Evolutionary conservation across 2,113 vertebrate genomes (phyloP).

Genomic region (Bungarus multicinctus): DNA sequence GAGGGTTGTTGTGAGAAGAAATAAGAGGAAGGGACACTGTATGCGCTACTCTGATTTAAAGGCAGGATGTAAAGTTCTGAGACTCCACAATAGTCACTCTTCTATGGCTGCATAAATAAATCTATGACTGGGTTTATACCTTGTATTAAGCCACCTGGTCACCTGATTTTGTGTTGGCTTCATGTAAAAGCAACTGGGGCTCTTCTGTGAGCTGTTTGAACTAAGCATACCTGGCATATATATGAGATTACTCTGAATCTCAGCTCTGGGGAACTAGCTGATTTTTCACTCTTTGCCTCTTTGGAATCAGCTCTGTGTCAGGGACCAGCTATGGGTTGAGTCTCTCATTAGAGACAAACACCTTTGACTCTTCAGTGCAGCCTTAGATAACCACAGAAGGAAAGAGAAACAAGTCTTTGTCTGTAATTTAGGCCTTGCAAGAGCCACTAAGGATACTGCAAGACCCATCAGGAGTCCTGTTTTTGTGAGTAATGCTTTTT

Average conservation of each 20-base stretch:
- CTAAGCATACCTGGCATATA: not conserved
- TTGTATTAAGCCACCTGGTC: not conserved
- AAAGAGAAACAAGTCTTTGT: not conserved
- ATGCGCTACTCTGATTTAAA: not conserved
- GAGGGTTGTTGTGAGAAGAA: not conserved
- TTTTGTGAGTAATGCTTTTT: not conserved
- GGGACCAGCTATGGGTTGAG: not conserved
- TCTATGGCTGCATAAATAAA: not conserved
- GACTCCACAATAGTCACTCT: not conserved
- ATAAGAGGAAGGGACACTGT: not conserved
- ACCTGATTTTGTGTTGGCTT: not conserved
- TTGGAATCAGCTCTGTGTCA: not conserved
- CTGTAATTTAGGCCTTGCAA: not conserved
- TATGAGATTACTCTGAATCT: not conserved
- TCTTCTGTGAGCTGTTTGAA: not conserved
- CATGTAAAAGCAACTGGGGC: not conserved
- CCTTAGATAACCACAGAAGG: not conserved
- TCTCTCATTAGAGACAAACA: not conserved
- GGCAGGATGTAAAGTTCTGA: not conserved
- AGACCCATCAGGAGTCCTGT: not conserved
- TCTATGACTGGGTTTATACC: not conserved
- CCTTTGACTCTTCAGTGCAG: not conserved
- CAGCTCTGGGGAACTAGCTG: not conserved
- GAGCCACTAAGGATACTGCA: not conserved
- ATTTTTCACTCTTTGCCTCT: not conserved